Base-by-base conservation (phyloP, 2,113 vertebrate species). In the Zosterops lateralis region DNA sequence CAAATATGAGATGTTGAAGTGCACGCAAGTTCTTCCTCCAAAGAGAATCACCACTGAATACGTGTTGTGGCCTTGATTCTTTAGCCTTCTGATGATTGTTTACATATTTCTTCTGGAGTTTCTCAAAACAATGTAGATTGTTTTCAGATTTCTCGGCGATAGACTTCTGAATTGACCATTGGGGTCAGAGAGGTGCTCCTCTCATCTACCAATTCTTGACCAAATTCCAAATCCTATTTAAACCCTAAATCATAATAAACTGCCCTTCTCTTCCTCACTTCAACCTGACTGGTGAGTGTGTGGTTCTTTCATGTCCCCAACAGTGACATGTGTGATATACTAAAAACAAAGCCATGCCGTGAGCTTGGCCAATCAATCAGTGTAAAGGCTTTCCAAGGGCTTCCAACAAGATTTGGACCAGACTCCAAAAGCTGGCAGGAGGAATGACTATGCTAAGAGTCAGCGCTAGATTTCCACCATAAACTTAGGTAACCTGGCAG, bases 61-160 rank as follows among this genome's bases (percentile, higher is more conserved):
- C 0, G 0, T 53, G 58, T 2, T 0, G 0, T 53, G 47, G 38
- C 38, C 38, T 38, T 38, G 38, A 38, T 38, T 38, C 38, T 38
- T 38, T 38, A 38, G 38, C 38, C 38, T 38, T 38, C 38, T 38
- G 38, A 38, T 38, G 38, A 12, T 38, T 38, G 38, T 38, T 38
- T 38, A 38, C 38, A 38, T 38, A 38, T 38, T 38, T 38, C 38
- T 38, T 38, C 38, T 38, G 38, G 38, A 38, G 38, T 38, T 38
- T 38, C 38, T 10, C 38, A 38, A 38, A 38, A 38, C 38, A 38
- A 38, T 38, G 38, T 38, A 38, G 38, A 38, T 38, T 38, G 38
- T 38, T 38, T 38, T 38, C 38, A 38, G 38, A 38, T 38, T 38
- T 38, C 38, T 38, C 38, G 11, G 38, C 11, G 38, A 38, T 38